Percentiles rank a stretch among this genome's conserved stretches.
Conservation (phyloP, 2,888 invertebrate species). For the Isotomurus palustris region DNA sequence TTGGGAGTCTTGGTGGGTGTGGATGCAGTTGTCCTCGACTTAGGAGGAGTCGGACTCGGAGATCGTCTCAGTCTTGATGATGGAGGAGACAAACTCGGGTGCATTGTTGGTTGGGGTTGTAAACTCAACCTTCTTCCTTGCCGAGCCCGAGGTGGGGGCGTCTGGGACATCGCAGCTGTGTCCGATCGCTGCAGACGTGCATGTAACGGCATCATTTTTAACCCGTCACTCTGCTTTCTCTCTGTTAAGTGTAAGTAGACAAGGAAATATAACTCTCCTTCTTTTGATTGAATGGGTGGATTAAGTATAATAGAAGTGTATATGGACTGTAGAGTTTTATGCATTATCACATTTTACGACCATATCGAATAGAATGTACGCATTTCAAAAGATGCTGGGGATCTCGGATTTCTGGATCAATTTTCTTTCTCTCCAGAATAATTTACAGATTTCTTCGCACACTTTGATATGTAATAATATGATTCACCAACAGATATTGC, state of each 20-base stretch:
- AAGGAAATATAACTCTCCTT: background rate
- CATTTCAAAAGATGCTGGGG: too few relatives aligned
- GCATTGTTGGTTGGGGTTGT: constrained; percentile 38
- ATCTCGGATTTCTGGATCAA: too few relatives aligned
- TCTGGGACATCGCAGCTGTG: constrained; percentile 31
- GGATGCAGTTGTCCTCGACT: constrained; percentile 28
- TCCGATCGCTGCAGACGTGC: constrained; percentile 35
- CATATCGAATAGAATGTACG: too few relatives aligned
- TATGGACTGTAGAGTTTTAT: too few relatives aligned
- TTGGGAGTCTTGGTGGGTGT: constrained; percentile 36
- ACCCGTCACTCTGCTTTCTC: background rate
- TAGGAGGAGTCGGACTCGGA: constrained; percentile 42
- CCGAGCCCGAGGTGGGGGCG: constrained; percentile 31
- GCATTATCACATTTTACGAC: background rate
- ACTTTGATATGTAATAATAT: too few relatives aligned
- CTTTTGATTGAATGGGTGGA: background rate
- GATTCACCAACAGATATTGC: too few relatives aligned
- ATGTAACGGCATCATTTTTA: too few relatives aligned
- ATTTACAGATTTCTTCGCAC: too few relatives aligned
- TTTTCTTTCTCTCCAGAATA: too few relatives aligned
- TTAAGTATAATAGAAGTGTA: too few relatives aligned
- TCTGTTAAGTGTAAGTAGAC: background rate
- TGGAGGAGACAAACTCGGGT: constrained; percentile 33
- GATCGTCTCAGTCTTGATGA: constrained; percentile 31
- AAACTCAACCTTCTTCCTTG: constrained; percentile 39